These are phyloP conservation scores for Euzetes globulus DNA, from an alignment of 2,888 invertebrate genomes.

Conservation along the genomic window DNA sequence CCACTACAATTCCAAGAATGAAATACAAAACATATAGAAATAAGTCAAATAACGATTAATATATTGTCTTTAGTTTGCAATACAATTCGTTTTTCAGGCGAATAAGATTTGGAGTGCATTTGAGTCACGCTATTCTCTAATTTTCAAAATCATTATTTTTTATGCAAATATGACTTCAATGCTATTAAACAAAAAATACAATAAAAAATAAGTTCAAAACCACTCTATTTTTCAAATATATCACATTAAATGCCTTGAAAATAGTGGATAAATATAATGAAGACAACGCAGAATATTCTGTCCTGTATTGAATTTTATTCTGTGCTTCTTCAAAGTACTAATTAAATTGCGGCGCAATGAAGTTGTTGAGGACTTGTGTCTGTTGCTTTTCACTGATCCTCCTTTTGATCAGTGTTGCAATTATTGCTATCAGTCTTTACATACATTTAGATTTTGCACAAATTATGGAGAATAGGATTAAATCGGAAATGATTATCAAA, in stretches of 20 bases:
- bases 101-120: neutral
- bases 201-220: neutral
- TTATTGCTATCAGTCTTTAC: neutral
- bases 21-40: too few relatives aligned
- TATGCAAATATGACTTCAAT: neutral
- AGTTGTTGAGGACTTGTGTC: neutral
- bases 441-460: constrained; percentile 7
- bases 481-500: constrained; percentile 7
- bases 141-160: neutral
- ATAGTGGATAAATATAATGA: neutral
- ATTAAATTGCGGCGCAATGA: neutral
- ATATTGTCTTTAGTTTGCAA: neutral
- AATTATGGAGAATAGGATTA: constrained; percentile 3
- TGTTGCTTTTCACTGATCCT: constrained; percentile 7
- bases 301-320: neutral
- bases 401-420: neutral
- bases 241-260: neutral
- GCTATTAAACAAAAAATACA: neutral
- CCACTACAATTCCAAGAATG: neutral
- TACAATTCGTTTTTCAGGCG: neutral
- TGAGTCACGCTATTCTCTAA: constrained; percentile 10
- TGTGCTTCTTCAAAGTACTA: too few relatives aligned
- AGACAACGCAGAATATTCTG: too few relatives aligned
- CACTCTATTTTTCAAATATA: neutral
- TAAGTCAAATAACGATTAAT: neutral